phyloP scores from a whole-genome alignment of 2,113 vertebrate genomes.

The Gnathonemus longibarbis region DNA sequence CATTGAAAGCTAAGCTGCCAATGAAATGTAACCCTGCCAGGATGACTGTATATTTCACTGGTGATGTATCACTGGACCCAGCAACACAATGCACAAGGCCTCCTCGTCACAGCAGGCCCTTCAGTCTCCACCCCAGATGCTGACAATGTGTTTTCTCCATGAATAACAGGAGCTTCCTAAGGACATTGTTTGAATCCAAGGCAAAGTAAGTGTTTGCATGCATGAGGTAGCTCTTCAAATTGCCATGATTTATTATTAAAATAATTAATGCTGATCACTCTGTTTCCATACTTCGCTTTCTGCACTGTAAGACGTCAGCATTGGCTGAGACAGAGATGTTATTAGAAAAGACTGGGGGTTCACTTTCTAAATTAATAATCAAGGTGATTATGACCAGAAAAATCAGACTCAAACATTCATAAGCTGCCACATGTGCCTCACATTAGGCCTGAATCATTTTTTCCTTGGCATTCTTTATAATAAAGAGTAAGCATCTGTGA shows the following conservation, averaged over 20 bases:
- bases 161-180: not conserved
- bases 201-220: not conserved
- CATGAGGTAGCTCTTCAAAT: not conserved
- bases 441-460: not conserved
- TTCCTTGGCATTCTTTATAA: not conserved
- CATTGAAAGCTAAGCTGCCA: not conserved
- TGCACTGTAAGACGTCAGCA: not conserved
- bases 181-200: not conserved
- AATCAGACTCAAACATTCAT: not conserved
- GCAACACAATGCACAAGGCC: not conserved
- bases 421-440: not conserved
- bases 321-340: not conserved
- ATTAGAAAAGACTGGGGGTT: not conserved
- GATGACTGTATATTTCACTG: not conserved
- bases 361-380: not conserved
- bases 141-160: not conserved
- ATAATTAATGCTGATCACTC: not conserved
- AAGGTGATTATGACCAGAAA: slow-evolving; percentile 5
- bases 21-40: not conserved
- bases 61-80: not conserved
- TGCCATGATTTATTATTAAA: not conserved
- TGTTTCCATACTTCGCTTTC: not conserved
- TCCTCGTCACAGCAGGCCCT: not conserved
- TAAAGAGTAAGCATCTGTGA: not conserved
- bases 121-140: not conserved